Evolutionary conservation across 2,888 invertebrate genomes (phyloP).

Genomic region (Portevinia maculata): DNA sequence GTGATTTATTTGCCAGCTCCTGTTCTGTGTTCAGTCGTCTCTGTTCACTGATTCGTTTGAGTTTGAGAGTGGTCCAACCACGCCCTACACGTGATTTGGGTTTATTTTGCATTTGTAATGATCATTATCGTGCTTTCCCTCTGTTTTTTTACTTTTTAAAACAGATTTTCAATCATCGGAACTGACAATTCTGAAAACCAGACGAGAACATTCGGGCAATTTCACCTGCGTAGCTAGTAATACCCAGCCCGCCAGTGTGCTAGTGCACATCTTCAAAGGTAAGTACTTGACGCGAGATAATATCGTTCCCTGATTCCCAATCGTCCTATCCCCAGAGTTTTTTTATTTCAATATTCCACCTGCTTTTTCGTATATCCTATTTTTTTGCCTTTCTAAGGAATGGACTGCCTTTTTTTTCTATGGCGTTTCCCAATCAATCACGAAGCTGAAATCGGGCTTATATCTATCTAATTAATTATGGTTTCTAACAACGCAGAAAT

Average conservation of each 20-base stretch:
- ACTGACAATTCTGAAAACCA: constrained; percentile 82
- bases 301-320: not conserved
- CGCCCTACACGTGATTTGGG: constrained; percentile 18
- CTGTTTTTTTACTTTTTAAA: constrained; percentile 59
- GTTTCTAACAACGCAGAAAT: not conserved
- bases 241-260: constrained; percentile 93
- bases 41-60: constrained; percentile 78
- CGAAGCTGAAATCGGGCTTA: not conserved
- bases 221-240: constrained; percentile 95
- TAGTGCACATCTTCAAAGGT: constrained; percentile 96
- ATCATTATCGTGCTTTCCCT: not conserved
- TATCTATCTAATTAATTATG: constrained; percentile 33
- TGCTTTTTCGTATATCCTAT: too few species aligned
- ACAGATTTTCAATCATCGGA: constrained; percentile 83
- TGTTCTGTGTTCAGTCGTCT: constrained; percentile 83
- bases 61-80: not conserved
- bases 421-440: constrained; percentile 28
- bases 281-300: constrained; percentile 79
- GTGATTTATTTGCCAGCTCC: constrained; percentile 30
- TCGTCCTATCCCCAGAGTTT: not conserved
- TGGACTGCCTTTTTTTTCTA: not conserved
- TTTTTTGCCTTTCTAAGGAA: not conserved
- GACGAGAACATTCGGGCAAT: constrained; percentile 91
- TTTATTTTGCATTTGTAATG: constrained; percentile 25
- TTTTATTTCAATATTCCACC: constrained; percentile 5